Conservation (phyloP, 2,888 invertebrate species). For the Ctena decussata region DNA sequence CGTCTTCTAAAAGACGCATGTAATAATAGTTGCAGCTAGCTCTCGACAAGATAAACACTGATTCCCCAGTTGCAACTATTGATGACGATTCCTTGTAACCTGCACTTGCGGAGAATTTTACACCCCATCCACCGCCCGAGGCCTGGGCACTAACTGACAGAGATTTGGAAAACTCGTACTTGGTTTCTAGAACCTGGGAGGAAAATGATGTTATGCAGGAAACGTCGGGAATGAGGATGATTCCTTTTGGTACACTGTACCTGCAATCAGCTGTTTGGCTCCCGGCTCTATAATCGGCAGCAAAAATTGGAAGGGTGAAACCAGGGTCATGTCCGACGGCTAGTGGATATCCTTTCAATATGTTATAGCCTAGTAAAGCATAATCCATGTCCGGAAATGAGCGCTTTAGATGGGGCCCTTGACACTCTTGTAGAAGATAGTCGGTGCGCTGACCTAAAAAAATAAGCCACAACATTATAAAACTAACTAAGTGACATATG, state of each 20-base stretch:
- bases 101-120: neutral
- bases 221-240: neutral
- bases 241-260: neutral
- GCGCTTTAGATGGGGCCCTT: neutral
- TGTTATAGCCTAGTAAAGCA: constrained; percentile 15
- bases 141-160: neutral
- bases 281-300: neutral
- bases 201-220: neutral
- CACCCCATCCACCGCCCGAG: neutral
- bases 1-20: neutral
- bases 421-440: neutral
- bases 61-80: neutral
- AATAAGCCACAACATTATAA: too few relatives aligned
- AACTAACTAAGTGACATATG: too few relatives aligned
- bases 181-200: neutral
- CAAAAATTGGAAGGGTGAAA: constrained; percentile 26
- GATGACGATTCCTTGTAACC: neutral
- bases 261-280: neutral
- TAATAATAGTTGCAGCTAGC: neutral
- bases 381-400: neutral
- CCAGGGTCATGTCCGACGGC: constrained; percentile 30
- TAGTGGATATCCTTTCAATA: constrained; percentile 23
- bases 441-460: too few relatives aligned
- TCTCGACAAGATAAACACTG: neutral
- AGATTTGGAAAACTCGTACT: neutral